A percentile compares a stretch with the other conserved stretches of the same genome.
Evolutionary conservation across 2,797 vertebrate species (phyloP).

Genomic region (Squalus acanthias): DNA sequence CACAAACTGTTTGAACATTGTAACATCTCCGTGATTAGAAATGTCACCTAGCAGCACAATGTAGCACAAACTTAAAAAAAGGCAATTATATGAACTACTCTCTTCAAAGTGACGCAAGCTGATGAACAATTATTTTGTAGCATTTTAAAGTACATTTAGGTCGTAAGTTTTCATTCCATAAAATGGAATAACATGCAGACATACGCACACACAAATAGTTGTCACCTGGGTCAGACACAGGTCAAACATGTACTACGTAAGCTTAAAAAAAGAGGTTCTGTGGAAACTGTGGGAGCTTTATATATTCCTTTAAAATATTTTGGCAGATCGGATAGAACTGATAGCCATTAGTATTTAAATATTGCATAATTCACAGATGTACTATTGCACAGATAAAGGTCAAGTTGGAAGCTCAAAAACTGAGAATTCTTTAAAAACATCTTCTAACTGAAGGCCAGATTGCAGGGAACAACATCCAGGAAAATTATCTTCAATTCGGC

Average conservation of each 20-base stretch:
- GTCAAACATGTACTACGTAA: not conserved
- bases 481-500: not conserved
- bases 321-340: not conserved
- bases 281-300: not conserved
- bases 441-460: not conserved
- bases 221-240: too few relatives aligned
- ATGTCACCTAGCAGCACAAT: not conserved
- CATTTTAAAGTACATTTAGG: not conserved
- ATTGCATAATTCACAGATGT: constrained; percentile 23
- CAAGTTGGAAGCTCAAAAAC: not conserved
- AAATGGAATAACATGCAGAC: not conserved
- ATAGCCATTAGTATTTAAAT: not conserved
- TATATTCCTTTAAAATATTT: not conserved
- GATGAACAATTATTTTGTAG: not conserved
- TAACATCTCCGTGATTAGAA: not conserved
- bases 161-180: not conserved
- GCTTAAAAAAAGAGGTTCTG: not conserved
- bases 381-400: not conserved
- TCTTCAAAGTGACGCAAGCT: not conserved
- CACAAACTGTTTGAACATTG: constrained; percentile 11
- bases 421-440: not conserved
- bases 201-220: not conserved
- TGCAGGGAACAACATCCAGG: not conserved
- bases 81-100: not conserved
- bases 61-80: not conserved